Evolutionary conservation across 2,888 invertebrate genomes (phyloP).

Genomic region (Alloscopus bannaensis): DNA sequence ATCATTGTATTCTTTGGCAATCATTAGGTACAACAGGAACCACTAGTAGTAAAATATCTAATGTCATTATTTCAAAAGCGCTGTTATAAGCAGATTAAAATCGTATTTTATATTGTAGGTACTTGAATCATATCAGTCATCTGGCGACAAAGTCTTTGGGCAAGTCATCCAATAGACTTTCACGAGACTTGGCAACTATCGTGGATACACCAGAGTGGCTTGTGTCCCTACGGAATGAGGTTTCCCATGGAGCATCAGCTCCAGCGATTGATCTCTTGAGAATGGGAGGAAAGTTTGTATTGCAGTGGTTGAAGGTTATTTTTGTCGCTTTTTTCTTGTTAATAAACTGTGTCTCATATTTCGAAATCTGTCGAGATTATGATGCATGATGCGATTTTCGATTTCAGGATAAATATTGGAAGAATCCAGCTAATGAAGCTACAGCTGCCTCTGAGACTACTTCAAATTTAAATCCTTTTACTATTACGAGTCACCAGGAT

Average conservation of each 20-base stretch:
- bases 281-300: constrained; percentile 80
- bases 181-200: constrained; percentile 80
- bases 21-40: constrained; percentile 64
- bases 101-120: constrained; percentile 77
- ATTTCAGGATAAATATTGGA: constrained; percentile 69
- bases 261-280: constrained; percentile 82
- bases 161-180: constrained; percentile 38
- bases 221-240: constrained; percentile 85
- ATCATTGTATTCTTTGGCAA: constrained; percentile 69
- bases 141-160: constrained; percentile 75
- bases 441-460: background rate
- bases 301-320: constrained; percentile 82
- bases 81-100: too few species aligned
- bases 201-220: constrained; percentile 87
- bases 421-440: constrained; percentile 30
- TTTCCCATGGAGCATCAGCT: constrained; percentile 83
- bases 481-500: constrained; percentile 3
- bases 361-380: background rate
- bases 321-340: background rate
- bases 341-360: background rate
- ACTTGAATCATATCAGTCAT: constrained; percentile 81
- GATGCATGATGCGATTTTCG: background rate
- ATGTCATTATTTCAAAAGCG: background rate
- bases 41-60: background rate
- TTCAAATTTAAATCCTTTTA: constrained; percentile 12